These are phyloP conservation scores for Ernsta delagoae DNA, from an alignment of 2,888 invertebrate species.

Conservation along the genomic window DNA sequence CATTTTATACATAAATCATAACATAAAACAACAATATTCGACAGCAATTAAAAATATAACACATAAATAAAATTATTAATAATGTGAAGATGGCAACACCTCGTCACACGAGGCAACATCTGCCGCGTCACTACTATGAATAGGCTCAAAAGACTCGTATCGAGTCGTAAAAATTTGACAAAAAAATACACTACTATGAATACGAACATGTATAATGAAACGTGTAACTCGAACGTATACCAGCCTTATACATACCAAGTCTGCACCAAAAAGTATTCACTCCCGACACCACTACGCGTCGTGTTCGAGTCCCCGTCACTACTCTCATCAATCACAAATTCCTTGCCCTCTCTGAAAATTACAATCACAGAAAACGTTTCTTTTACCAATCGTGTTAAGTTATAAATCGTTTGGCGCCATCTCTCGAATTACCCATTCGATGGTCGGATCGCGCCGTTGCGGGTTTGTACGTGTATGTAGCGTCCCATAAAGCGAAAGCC, in stretches of 20 bases:
- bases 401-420: conserved; percentile 37
- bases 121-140: no score
- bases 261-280: conserved; percentile 71
- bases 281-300: conserved; percentile 63
- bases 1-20: no score
- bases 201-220: background rate
- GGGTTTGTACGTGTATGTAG: conserved; percentile 24
- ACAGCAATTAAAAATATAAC: no score
- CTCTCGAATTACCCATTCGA: conserved; percentile 35
- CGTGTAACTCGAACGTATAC: background rate
- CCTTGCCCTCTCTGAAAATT: conserved; percentile 76
- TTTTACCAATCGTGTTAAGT: conserved; percentile 42
- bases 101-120: no score
- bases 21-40: no score
- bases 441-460: conserved; percentile 22
- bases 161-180: background rate
- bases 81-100: no score
- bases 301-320: conserved; percentile 70
- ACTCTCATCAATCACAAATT: conserved; percentile 72
- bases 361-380: conserved; percentile 53
- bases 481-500: conserved; percentile 47
- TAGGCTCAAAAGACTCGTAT: no score
- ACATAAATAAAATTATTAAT: no score
- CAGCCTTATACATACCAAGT: conserved; percentile 72
- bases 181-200: no score